Evolutionary conservation across 2,113 vertebrate species (phyloP), one percentile per base, ranked within the genome.

Genomic region (Dasyornis broadbenti): DNA sequence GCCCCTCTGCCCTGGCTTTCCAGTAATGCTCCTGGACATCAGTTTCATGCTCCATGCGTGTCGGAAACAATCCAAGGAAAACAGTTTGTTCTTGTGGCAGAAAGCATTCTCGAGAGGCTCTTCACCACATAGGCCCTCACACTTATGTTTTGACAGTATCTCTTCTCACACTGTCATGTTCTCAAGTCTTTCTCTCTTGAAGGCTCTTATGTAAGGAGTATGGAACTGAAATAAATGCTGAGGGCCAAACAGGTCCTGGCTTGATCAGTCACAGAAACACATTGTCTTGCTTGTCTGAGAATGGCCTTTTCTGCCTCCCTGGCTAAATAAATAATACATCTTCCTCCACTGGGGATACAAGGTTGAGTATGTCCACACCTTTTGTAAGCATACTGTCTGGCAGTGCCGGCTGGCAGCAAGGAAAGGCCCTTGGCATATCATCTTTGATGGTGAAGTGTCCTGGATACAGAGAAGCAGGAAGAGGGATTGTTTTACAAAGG

Each of bases 101-200:
- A 90, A 91, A 82, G 45, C 16, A 1, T 86, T 70, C 89, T 79
- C 2, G 4, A 86, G 81, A 95, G 91, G 83, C 89, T 94, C 73
- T 92, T 89, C 81, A 79, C 53, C 0, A 0, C 86, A n/a, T 3
- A 94, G 76, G 56, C 30, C 90, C 84, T 96, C 76, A 14, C 2
- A 13, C 60, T 76, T 92, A 33, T 79, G 69, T 94, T 95, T 92
- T 92, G 82, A 94, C 88, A 93, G 20, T 57, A 47, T 91, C 63
- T 94, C 72, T 94, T 92, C 94, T 94, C 80, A 66, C 49, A 26
- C 80, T 84, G 91, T 83, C 86, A 39, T 68, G 40, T 91, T 95
- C 73, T 94, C 52, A 53, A 91, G 73, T 60, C 65, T 80, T 93
- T 92, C 75, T 91, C 0, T 2, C 94, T 91, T 91, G 78, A 79